A percentile compares a stretch with the other conserved stretches of the same genome.
Evolutionary conservation across 2,797 vertebrate genomes (phyloP).

Genomic region (Gallinago nigripennis): DNA sequence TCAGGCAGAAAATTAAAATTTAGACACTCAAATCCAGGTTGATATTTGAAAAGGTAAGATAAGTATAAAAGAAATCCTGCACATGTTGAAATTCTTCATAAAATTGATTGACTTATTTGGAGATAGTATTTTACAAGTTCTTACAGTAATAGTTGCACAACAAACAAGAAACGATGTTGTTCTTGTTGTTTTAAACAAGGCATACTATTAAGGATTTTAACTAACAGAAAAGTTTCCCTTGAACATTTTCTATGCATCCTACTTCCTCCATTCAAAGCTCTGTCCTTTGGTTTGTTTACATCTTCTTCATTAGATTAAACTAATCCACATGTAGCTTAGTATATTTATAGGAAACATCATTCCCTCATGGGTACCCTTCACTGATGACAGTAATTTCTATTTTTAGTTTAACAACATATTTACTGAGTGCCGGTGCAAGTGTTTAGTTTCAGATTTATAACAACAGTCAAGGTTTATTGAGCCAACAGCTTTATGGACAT

Average conservation of each 20-base stretch:
- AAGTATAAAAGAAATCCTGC: neutral
- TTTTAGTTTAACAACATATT: conserved; percentile 54
- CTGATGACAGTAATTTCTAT: conserved; percentile 42
- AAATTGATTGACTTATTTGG: neutral
- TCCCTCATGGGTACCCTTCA: neutral
- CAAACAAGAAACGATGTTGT: neutral
- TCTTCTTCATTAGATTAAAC: neutral
- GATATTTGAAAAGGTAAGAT: neutral
- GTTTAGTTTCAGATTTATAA: conserved; percentile 26
- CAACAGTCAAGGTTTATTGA: neutral
- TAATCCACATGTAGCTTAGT: neutral
- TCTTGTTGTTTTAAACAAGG: neutral
- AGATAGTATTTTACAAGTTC: neutral
- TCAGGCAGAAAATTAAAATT: neutral
- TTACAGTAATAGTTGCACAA: neutral
- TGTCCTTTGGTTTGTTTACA: neutral
- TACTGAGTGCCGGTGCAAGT: neutral
- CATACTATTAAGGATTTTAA: neutral
- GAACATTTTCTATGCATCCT: neutral
- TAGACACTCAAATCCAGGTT: neutral
- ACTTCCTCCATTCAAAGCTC: neutral
- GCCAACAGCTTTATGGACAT: neutral
- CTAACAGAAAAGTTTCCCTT: neutral
- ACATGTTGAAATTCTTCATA: neutral
- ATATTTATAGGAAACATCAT: conserved; percentile 52